A percentile compares a stretch with the other conserved stretches of the same genome.
These are phyloP conservation scores for Malthinus seriepunctatus DNA, from an alignment of 2,888 invertebrate genomes.

Conservation along the genomic window DNA sequence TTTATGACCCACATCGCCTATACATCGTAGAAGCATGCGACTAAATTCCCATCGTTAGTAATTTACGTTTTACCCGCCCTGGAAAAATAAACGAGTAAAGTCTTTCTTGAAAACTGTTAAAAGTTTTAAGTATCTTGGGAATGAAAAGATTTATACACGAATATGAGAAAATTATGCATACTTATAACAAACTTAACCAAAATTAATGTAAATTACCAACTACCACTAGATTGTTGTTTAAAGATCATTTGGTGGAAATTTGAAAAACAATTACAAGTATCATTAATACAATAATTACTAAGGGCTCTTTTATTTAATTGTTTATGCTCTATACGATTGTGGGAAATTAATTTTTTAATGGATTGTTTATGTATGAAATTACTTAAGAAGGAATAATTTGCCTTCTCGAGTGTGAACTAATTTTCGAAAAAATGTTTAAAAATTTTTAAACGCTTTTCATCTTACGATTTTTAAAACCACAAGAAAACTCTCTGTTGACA, in stretches of 20 bases:
- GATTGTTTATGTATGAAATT: no score
- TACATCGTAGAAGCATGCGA: slow-evolving; percentile 20
- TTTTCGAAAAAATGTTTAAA: no score
- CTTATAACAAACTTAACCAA: neutral
- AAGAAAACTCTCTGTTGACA: no score
- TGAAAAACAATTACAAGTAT: slow-evolving; percentile 3
- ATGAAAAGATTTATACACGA: slow-evolving; percentile 17
- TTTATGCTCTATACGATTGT: no score
- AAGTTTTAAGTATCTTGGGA: slow-evolving; percentile 21
- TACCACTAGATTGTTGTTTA: neutral
- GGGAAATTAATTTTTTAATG: no score
- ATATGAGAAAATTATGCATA: slow-evolving; percentile 4
- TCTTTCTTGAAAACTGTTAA: slow-evolving; percentile 25
- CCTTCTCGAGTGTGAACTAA: no score
- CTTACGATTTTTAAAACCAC: no score
- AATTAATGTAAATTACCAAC: slow-evolving; percentile 1
- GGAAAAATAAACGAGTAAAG: slow-evolving; percentile 18
- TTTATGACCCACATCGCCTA: slow-evolving; percentile 26
- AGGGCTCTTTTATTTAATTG: no score
- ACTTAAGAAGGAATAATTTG: no score
- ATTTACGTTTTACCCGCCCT: slow-evolving; percentile 17
- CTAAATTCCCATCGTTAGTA: slow-evolving; percentile 22
- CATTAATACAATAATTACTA: neutral
- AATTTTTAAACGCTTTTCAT: no score
- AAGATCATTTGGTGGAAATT: neutral